Evolutionary conservation across 2,113 vertebrate species (phyloP).

Genomic region (Bubo scandiacus): DNA sequence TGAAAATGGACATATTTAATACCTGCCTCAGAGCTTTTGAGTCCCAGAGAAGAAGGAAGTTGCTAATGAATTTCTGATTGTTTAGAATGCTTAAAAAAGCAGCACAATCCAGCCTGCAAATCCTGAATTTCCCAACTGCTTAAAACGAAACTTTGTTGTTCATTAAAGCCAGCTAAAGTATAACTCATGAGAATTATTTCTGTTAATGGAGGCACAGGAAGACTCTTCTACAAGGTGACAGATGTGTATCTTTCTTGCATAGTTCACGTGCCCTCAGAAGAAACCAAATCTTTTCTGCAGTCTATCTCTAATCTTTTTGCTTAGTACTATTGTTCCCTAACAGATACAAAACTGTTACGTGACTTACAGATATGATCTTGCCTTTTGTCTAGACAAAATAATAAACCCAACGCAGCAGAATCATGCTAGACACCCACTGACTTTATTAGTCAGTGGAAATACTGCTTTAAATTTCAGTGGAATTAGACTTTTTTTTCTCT

Average conservation of each 20-base stretch:
- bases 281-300: background rate
- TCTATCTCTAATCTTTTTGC: slow-evolving; percentile 1
- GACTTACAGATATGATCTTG: slow-evolving; percentile 35
- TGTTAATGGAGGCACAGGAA: background rate
- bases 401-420: slow-evolving; percentile 22
- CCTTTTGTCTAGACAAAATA: slow-evolving; percentile 58
- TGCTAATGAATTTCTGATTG: background rate
- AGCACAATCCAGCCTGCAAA: background rate
- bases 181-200: background rate
- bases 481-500: background rate
- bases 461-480: slow-evolving; percentile 18
- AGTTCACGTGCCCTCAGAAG: background rate
- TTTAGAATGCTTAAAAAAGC: background rate
- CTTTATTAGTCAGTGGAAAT: slow-evolving; percentile 38
- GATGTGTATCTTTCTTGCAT: background rate
- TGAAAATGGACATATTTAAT: slow-evolving; percentile 2
- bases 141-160: background rate
- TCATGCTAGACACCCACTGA: slow-evolving; percentile 15
- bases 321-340: background rate
- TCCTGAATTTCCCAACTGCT: background rate
- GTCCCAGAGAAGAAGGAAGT: background rate
- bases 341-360: background rate
- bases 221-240: background rate
- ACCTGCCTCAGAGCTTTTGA: background rate
- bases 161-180: background rate